Conservation (phyloP, 2,888 invertebrate species). For the Caenorhabditis japonica region DNA sequence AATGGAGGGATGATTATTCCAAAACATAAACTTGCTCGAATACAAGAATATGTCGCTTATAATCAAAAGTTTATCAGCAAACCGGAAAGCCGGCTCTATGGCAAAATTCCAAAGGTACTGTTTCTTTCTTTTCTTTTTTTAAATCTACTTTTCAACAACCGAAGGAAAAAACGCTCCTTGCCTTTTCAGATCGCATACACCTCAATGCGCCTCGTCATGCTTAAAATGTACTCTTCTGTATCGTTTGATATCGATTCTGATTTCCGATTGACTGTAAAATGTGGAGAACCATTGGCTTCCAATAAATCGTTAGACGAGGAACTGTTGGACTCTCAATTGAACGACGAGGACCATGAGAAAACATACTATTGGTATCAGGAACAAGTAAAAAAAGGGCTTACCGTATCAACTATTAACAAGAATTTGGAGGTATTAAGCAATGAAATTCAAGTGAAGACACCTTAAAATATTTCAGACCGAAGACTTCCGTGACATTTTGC, state of each 20-base stretch:
- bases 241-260: slow-evolving; percentile 39
- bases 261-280: slow-evolving; percentile 24
- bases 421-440: slow-evolving; percentile 36
- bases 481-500: slow-evolving; percentile 47
- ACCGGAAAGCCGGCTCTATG: slow-evolving; percentile 52
- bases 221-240: slow-evolving; percentile 39
- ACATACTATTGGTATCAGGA: slow-evolving; percentile 33
- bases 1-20: slow-evolving; percentile 55
- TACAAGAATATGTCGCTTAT: slow-evolving; percentile 51
- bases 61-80: slow-evolving; percentile 50
- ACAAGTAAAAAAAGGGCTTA: slow-evolving; percentile 36
- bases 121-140: background rate
- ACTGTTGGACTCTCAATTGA: slow-evolving; percentile 32
- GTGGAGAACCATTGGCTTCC: slow-evolving; percentile 13
- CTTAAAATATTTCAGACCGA: slow-evolving; percentile 16
- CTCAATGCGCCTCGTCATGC: slow-evolving; percentile 31
- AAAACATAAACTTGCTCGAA: slow-evolving; percentile 23
- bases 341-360: slow-evolving; percentile 36
- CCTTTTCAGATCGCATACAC: slow-evolving; percentile 45
- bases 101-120: slow-evolving; percentile 53
- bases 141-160: background rate
- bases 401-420: slow-evolving; percentile 35
- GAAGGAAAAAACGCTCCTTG: too few species aligned
- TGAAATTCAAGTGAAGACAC: background rate
- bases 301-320: slow-evolving; percentile 37